These are phyloP conservation scores for Pollenia griseotomentosa DNA, from an alignment of 2,888 invertebrate genomes.

Conservation along the genomic window DNA sequence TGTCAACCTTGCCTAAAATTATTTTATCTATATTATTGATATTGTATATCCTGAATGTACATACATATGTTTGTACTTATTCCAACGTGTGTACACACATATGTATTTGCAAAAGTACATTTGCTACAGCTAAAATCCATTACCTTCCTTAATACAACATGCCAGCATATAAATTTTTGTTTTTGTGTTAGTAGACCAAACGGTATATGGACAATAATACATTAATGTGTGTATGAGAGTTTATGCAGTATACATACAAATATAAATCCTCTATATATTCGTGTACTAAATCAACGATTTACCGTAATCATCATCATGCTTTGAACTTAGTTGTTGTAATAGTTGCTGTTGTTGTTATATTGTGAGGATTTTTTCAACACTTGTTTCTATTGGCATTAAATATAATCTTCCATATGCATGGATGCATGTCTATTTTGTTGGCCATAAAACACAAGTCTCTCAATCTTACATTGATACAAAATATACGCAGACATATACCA, in stretches of 20 bases:
- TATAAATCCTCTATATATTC: neutral
- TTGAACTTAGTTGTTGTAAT: constrained; percentile 31
- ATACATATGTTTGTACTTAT: too few species aligned
- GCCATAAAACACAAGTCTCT: constrained; percentile 53
- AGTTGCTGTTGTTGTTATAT: neutral
- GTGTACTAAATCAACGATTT: constrained; percentile 8
- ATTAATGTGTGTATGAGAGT: neutral
- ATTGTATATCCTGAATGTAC: too few species aligned
- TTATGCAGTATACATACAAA: neutral
- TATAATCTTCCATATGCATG: constrained; percentile 51
- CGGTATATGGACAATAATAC: neutral
- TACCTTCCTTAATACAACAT: neutral
- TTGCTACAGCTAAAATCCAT: constrained; percentile 26
- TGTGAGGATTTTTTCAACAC: constrained; percentile 7
- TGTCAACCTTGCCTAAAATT: too few species aligned
- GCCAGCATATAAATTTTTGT: neutral
- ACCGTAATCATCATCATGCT: constrained; percentile 42
- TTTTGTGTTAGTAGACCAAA: constrained; percentile 15
- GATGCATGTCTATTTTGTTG: constrained; percentile 53
- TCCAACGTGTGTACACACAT: too few species aligned
- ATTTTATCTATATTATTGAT: too few species aligned
- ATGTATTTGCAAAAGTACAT: neutral
- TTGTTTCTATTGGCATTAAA: constrained; percentile 43
- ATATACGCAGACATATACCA: constrained; percentile 4
- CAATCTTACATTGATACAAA: constrained; percentile 48